Base-by-base conservation (phyloP, 2,888 invertebrate genomes). In the Apotomis betuletana region DNA sequence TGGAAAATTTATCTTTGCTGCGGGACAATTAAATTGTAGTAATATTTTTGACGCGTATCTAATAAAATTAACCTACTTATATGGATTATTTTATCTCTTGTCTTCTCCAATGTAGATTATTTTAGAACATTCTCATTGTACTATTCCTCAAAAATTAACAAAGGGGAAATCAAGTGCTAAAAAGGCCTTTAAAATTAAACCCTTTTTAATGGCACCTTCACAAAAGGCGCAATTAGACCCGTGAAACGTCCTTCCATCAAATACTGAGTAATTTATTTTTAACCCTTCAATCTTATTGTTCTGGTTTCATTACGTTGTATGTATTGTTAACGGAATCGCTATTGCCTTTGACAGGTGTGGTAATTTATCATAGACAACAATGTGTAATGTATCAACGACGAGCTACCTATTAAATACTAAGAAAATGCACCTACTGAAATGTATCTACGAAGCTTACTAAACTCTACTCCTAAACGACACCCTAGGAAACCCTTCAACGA, bases 201-300 rank as follows among this genome's bases (percentile, higher is more conserved):
- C 71, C 61, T 57, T 71, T 65, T 67, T 71, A 71, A 71, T 57
- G 67, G 57, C 67, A 67, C 67, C 67, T 67, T 67, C 38, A 62
- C 57, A 67, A 71, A 70, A 44, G 61, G 41, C 41, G 67, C 67
- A 71, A 71, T 71, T 70, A 60, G 64, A 70, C 46, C 52, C 63
- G 55, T 59, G 52, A 57, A 71, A 52, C 51, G 61, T 67, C 55
- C 57, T 60, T 59, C 57, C 61, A 54, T 71, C 67, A 62, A 71
- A 71, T 57, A 57, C 61, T 3, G 61, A 44, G 61, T 58, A 51
- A 71, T 67, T 71, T 71, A 71, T 67, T 67, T 62, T 57, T 5
- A 67, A 59, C 55, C 63, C 8, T 71, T 44, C 51, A 49, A 67
- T 67, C 27, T 41, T 61, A 67, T 57, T 61, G 65, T 46, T 13